phyloP scores from a whole-genome alignment of 1,140 invertebrate species.

The Catajapyx aquilonaris region DNA sequence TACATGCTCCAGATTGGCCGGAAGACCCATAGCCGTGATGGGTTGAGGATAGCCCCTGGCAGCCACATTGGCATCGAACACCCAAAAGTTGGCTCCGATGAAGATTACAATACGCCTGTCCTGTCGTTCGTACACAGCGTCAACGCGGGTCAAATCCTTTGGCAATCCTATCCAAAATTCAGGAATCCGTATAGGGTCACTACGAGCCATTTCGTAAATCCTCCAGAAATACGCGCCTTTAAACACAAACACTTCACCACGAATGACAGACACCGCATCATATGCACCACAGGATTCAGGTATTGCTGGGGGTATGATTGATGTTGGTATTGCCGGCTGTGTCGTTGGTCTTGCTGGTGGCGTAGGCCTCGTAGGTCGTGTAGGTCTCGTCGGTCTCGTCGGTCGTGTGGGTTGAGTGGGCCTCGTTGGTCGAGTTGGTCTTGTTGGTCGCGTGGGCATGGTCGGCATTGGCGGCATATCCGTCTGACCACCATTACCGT shows the following conservation, averaged over 20 bases:
- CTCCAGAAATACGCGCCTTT: slow-evolving; percentile 75
- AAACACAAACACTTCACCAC: slow-evolving; percentile 74
- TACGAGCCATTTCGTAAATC: slow-evolving; percentile 40
- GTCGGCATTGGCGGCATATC: not conserved
- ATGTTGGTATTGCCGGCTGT: not conserved
- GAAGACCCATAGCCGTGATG: slow-evolving; percentile 53
- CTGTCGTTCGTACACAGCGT: slow-evolving; percentile 75
- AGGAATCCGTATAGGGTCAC: slow-evolving; percentile 49
- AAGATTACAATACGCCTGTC: slow-evolving; percentile 83
- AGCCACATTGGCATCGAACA: slow-evolving; percentile 43
- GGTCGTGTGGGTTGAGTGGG: slow-evolving; percentile 2
- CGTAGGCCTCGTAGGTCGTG: slow-evolving; percentile 1
- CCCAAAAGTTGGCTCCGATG: slow-evolving; percentile 53
- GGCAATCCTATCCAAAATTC: slow-evolving; percentile 53
- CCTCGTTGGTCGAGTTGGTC: not conserved
- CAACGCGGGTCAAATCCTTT: slow-evolving; percentile 50
- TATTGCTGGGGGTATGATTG: no score
- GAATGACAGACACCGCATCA: slow-evolving; percentile 70
- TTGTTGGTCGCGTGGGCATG: not conserved
- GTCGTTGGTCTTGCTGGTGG: not conserved
- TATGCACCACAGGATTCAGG: no score
- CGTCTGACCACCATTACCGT: no score
- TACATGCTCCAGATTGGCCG: slow-evolving; percentile 48
- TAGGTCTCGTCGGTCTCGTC: slow-evolving; percentile 2
- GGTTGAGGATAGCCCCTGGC: slow-evolving; percentile 48